Percentiles rank a stretch among this genome's conserved stretches.
phyloP scores from a whole-genome alignment of 2,797 vertebrate genomes.

The Pipistrellus nathusii region DNA sequence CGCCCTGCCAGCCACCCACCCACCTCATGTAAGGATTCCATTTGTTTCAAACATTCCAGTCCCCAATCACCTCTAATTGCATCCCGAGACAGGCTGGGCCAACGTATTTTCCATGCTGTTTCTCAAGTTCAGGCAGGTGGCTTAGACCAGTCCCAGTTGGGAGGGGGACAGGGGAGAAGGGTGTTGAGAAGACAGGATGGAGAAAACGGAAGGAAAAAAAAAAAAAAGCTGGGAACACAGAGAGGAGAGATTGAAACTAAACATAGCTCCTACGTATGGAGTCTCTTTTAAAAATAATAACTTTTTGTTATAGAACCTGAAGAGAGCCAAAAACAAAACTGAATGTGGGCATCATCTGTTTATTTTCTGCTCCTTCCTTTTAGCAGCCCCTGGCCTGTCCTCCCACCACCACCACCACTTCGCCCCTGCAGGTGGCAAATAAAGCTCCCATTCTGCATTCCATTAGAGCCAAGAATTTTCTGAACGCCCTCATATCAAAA shows the following conservation, averaged over 20 bases:
- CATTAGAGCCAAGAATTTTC: background rate
- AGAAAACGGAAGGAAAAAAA: background rate
- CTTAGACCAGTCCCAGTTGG: too few relatives aligned
- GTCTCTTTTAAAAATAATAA: background rate
- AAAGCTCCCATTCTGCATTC: background rate
- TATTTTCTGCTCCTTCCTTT: background rate
- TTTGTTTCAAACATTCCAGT: constrained; percentile 75
- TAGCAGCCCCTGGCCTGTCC: background rate
- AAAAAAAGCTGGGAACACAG: background rate
- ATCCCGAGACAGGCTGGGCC: background rate
- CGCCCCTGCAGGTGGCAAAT: background rate
- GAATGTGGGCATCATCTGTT: background rate
- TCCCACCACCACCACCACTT: background rate
- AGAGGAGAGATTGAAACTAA: background rate
- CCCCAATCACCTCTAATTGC: constrained; percentile 73
- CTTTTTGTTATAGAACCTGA: background rate
- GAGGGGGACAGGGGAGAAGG: background rate
- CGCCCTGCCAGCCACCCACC: constrained; percentile 70
- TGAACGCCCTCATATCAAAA: background rate
- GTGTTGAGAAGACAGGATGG: background rate
- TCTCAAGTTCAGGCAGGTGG: background rate
- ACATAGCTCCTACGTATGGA: background rate
- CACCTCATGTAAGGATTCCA: constrained; percentile 80
- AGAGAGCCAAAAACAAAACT: background rate
- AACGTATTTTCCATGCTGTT: background rate